Percentiles rank a stretch among this genome's conserved stretches.
Conservation (phyloP, 1,140 invertebrate genomes). For the Goniozus legneri region DNA sequence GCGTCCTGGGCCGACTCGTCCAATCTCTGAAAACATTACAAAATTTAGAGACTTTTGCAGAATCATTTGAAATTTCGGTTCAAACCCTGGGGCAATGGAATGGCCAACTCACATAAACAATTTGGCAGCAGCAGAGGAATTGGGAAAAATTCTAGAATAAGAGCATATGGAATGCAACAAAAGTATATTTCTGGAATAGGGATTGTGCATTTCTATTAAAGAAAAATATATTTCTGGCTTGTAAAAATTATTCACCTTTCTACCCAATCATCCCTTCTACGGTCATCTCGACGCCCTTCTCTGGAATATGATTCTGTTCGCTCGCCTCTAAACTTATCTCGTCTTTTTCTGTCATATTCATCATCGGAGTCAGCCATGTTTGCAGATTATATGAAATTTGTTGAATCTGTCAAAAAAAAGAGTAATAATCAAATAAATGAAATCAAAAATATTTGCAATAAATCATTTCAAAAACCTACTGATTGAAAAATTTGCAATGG, state of each 20-base stretch:
- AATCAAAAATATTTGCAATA: neutral
- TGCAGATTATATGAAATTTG: neutral
- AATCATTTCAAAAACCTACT: neutral
- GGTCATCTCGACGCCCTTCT: conserved; percentile 68
- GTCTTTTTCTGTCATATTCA: conserved; percentile 82
- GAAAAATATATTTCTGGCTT: too few relatives aligned
- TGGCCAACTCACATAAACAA: too few relatives aligned
- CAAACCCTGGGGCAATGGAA: too few relatives aligned
- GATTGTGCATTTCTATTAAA: too few relatives aligned
- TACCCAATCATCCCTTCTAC: conserved; percentile 73
- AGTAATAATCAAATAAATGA: neutral
- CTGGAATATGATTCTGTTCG: conserved; percentile 72
- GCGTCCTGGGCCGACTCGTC: conserved; percentile 57
- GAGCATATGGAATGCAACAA: too few relatives aligned
- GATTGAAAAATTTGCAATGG: neutral
- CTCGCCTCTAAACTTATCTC: conserved; percentile 87
- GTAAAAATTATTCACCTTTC: conserved; percentile 62
- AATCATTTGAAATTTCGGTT: neutral
- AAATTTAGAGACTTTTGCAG: neutral
- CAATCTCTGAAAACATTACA: conserved; percentile 59
- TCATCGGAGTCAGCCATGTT: conserved; percentile 87
- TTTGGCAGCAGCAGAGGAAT: too few relatives aligned
- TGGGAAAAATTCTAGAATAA: too few relatives aligned
- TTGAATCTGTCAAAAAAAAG: conserved; percentile 6
- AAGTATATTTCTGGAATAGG: too few relatives aligned